phyloP scores from a whole-genome alignment of 2,888 invertebrate genomes.

The Psylliodes chrysocephalus region DNA sequence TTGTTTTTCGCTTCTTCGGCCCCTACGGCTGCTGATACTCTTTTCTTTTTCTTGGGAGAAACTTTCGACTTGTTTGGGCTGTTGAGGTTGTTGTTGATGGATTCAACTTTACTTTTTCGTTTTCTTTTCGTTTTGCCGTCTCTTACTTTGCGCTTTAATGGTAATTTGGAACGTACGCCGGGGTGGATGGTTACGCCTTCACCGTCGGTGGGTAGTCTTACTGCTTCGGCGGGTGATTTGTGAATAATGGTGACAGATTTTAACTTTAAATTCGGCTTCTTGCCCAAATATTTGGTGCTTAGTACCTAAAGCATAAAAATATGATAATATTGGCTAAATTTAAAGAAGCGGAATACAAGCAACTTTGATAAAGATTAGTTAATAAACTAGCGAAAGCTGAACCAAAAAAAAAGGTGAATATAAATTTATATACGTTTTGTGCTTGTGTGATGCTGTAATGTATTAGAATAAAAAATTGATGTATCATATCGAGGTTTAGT shows the following conservation, averaged over 20 bases:
- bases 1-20: slow-evolving; percentile 69
- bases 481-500: too few relatives aligned
- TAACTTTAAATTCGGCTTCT: slow-evolving; percentile 81
- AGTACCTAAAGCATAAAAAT: slow-evolving; percentile 77
- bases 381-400: too few relatives aligned
- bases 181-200: slow-evolving; percentile 86
- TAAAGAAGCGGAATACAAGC: too few relatives aligned
- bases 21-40: slow-evolving; percentile 63
- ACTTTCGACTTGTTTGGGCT: slow-evolving; percentile 59
- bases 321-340: too few relatives aligned
- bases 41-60: slow-evolving; percentile 61
- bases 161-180: slow-evolving; percentile 86
- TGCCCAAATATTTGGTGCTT: slow-evolving; percentile 84
- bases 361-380: too few relatives aligned
- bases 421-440: too few relatives aligned
- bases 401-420: too few relatives aligned
- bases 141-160: slow-evolving; percentile 84
- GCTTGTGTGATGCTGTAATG: too few relatives aligned
- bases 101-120: slow-evolving; percentile 45
- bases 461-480: too few relatives aligned
- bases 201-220: slow-evolving; percentile 78
- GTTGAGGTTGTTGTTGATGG: slow-evolving; percentile 57
- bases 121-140: slow-evolving; percentile 71
- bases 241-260: slow-evolving; percentile 91
- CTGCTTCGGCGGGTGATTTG: slow-evolving; percentile 89